Conservation (phyloP, 2,888 invertebrate genomes). For the Deroplatys truncata region DNA sequence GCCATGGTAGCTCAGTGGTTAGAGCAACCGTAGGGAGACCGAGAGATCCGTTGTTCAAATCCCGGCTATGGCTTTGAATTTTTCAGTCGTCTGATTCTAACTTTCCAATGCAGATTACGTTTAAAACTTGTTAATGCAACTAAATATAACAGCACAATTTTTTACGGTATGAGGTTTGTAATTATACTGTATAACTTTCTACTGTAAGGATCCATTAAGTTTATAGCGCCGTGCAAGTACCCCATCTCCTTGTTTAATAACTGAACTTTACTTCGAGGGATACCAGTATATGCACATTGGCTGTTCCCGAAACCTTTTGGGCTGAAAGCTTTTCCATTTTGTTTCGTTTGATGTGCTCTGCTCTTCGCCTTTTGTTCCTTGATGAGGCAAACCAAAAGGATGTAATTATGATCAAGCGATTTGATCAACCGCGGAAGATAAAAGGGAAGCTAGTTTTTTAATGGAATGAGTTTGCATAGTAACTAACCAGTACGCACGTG, state of each 20-base stretch:
- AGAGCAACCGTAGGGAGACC: too few relatives aligned
- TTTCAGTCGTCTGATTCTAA: too few relatives aligned
- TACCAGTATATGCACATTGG: neutral
- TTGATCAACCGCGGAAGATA: neutral
- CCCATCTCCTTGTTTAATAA: neutral
- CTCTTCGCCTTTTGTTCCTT: neutral
- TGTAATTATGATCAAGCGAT: neutral
- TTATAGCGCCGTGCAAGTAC: too few relatives aligned
- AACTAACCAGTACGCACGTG: neutral
- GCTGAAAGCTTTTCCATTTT: neutral
- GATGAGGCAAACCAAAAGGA: neutral
- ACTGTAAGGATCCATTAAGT: too few relatives aligned
- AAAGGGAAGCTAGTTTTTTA: neutral
- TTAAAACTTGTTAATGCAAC: too few relatives aligned
- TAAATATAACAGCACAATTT: too few relatives aligned
- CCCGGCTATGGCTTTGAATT: too few relatives aligned
- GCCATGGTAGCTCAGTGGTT: too few relatives aligned
- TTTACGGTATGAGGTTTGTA: too few relatives aligned
- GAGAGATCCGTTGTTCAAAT: too few relatives aligned
- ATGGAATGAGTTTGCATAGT: neutral
- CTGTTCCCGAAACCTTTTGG: neutral
- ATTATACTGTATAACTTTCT: too few relatives aligned
- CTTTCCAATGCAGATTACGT: too few relatives aligned
- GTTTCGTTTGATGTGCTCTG: neutral
- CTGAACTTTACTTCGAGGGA: neutral